These are phyloP conservation scores for Miniopterus natalensis DNA, from an alignment of 2,113 vertebrate species.

Conservation along the genomic window DNA sequence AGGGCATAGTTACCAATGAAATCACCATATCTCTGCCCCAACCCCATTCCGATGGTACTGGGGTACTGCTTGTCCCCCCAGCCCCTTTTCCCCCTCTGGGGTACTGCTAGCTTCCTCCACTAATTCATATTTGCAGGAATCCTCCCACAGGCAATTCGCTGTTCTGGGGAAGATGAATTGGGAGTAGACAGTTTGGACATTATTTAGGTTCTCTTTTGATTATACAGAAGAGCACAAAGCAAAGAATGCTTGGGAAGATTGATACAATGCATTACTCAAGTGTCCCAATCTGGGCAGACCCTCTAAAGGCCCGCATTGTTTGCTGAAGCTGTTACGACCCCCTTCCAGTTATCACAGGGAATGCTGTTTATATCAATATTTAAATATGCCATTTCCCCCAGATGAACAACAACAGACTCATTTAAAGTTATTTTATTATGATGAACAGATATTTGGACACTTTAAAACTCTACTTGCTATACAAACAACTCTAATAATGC, in stretches of 20 bases:
- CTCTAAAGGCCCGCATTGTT: not conserved
- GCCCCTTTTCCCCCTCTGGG: not conserved
- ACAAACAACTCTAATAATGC: conserved; percentile 64
- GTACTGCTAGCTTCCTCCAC: not conserved
- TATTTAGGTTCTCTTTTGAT: conserved; percentile 48
- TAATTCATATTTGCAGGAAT: not conserved
- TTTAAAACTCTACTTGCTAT: conserved; percentile 70
- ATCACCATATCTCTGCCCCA: not conserved
- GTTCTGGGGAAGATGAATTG: not conserved
- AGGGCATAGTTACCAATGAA: not conserved
- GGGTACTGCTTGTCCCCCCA: not conserved
- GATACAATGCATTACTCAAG: not conserved
- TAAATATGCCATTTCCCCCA: conserved; percentile 73
- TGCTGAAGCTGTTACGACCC: conserved; percentile 11
- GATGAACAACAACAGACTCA: conserved; percentile 77
- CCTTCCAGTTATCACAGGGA: conserved; percentile 56
- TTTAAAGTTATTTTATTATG: conserved; percentile 79
- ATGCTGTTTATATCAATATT: conserved; percentile 80
- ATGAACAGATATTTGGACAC: conserved; percentile 77
- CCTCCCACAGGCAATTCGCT: not conserved
- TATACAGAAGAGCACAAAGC: not conserved
- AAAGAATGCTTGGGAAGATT: not conserved
- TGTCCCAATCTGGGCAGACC: not conserved
- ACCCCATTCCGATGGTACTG: not conserved
- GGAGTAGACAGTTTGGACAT: conserved; percentile 9